phyloP scores from a whole-genome alignment of 2,113 vertebrate genomes.

The Heloderma charlesbogerti region DNA sequence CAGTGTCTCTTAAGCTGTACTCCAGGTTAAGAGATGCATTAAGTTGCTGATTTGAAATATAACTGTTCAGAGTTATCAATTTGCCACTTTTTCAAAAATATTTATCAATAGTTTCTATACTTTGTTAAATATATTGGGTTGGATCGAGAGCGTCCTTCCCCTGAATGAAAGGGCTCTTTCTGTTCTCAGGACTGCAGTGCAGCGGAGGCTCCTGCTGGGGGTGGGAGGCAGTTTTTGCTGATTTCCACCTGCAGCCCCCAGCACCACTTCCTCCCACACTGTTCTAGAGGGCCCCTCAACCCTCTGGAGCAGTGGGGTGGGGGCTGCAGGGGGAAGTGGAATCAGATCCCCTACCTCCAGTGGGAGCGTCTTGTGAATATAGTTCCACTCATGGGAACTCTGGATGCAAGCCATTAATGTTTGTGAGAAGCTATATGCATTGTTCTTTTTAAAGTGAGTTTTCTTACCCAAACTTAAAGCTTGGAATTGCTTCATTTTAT shows the following conservation, averaged over 20 bases:
- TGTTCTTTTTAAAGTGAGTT: neutral
- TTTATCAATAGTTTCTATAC: neutral
- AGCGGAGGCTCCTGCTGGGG: neutral
- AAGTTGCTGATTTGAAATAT: neutral
- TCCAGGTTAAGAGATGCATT: fast-evolving
- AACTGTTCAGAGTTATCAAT: neutral
- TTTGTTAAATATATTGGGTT: neutral
- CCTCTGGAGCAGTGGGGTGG: no score
- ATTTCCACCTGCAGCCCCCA: neutral
- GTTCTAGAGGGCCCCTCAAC: no score
- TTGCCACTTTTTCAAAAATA: neutral
- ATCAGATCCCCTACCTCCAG: no score
- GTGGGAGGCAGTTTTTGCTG: neutral
- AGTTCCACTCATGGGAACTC: neutral
- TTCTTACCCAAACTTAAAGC: neutral
- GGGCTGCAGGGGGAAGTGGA: no score
- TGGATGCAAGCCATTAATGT: neutral
- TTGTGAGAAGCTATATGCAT: neutral
- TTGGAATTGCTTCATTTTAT: neutral
- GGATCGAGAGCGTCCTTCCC: neutral
- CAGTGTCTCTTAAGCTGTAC: neutral
- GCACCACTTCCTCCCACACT: no score
- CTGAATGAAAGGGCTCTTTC: neutral
- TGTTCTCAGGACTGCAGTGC: neutral
- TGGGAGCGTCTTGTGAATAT: neutral